phyloP scores from a whole-genome alignment of 2,888 invertebrate species.

The Eupsilia transversa region DNA sequence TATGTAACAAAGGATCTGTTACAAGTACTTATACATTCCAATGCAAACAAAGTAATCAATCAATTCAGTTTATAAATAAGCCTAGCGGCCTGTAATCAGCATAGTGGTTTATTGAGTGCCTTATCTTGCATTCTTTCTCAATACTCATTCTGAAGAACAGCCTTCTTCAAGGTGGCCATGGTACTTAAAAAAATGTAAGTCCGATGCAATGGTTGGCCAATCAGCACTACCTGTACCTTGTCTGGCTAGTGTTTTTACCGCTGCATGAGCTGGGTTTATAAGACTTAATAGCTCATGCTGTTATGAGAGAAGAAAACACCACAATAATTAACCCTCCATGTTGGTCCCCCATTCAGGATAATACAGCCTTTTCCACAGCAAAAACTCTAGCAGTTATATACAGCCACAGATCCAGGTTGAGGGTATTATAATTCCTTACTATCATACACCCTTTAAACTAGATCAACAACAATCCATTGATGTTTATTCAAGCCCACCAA shows the following conservation, averaged over 20 bases:
- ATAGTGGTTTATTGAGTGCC: constrained; percentile 7
- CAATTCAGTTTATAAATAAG: not conserved
- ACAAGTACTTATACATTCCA: constrained; percentile 25
- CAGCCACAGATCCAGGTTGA: not conserved
- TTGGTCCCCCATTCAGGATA: not conserved
- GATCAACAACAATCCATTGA: not conserved
- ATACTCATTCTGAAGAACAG: not conserved
- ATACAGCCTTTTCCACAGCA: not conserved
- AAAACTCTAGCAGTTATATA: not conserved
- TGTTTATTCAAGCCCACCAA: not conserved
- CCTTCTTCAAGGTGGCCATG: not conserved
- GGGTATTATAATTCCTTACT: not conserved
- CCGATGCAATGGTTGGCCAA: not conserved
- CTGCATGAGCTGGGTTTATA: not conserved
- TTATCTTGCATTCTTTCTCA: constrained; percentile 25
- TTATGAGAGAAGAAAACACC: not conserved
- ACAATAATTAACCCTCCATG: not conserved
- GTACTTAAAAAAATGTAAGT: not conserved
- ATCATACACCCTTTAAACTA: not conserved
- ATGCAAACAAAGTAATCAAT: constrained; percentile 27
- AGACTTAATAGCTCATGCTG: not conserved
- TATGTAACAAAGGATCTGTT: not conserved
- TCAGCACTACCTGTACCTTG: no score
- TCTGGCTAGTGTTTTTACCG: not conserved
- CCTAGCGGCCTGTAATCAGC: not conserved